Evolutionary conservation across 2,113 vertebrate genomes (phyloP), one percentile per base, ranked within the genome.

Genomic region (Perccottus glenii): DNA sequence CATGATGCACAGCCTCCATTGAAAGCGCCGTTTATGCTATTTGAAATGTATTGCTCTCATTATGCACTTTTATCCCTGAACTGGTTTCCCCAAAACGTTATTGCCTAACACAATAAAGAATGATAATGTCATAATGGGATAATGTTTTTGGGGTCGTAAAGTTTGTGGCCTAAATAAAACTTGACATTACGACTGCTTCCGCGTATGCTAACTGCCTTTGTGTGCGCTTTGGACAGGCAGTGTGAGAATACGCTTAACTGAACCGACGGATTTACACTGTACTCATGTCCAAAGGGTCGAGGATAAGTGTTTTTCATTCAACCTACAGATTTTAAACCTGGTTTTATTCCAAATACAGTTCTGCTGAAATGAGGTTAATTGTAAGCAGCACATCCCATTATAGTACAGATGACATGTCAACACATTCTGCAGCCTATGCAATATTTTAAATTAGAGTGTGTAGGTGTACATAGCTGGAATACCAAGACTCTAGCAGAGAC

Each of bases 381-480:
- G 36, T 67, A 67, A 75, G 59, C 46, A 56, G 47, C 11, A 33
- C 50, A 52, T 74, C 58, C 52, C 33, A 48, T 67, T 78, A 56
- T 19, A 70, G 35, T 12, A 38, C 10, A 4, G 38, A 65, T 63
- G 65, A 57, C 55, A 72, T 45, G 43, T 70, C 67, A 85, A 45
- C 59, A 52, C 49, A 58, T 64, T 61, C 53, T 62, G 70, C 56
- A 43, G 75, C 64, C 4, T 74, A 55, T 83, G 67, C 53, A 67
- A 66, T 72, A 63, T 60, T 69, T 66, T 45, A 45, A 70, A 69
- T 63, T 44, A 65, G 70, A 66, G 52, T 47, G 70, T 10, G 64
- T 68, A 59, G 77, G 72, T 60, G 75, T 66, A 32, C 42, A 72
- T 40, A 12, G 73, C 42, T 78, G 43, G 69, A 75, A 78, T 77